Percentiles rank a stretch among this genome's conserved stretches.
Conservation (phyloP, 2,797 vertebrate genomes). For the Leptatherina wallacei region DNA sequence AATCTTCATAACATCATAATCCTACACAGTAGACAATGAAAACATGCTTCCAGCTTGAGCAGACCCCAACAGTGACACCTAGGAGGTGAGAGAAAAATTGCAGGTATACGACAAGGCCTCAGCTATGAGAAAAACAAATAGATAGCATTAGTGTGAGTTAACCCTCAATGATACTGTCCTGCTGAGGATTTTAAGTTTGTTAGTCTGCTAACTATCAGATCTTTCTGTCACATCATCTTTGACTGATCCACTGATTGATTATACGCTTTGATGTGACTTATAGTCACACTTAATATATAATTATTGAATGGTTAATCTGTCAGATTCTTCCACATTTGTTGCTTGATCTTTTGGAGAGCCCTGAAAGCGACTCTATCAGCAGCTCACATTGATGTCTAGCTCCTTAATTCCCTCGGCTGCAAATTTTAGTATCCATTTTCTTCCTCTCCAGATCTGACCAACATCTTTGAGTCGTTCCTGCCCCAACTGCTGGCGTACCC, state of each 20-base stretch:
- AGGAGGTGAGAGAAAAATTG: conserved; percentile 46
- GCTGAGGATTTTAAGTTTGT: neutral
- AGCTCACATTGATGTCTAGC: neutral
- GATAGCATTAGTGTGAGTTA: conserved; percentile 31
- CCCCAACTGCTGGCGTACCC: conserved; percentile 98
- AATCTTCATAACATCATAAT: conserved; percentile 31
- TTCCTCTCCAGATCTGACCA: conserved; percentile 89
- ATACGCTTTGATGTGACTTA: neutral
- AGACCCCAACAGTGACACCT: conserved; percentile 59
- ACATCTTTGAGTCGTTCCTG: conserved; percentile 98
- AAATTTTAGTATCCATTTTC: conserved; percentile 17
- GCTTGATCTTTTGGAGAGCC: neutral
- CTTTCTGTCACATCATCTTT: neutral
- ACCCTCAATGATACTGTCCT: neutral
- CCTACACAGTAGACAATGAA: conserved; percentile 4
- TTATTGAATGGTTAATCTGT: neutral
- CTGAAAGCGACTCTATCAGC: neutral
- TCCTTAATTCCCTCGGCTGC: neutral
- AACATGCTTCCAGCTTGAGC: conserved; percentile 16
- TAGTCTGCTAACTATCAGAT: neutral
- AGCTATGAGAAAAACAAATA: conserved; percentile 29
- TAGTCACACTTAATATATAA: neutral
- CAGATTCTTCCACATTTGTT: neutral
- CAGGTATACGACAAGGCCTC: conserved; percentile 35
- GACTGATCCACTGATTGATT: neutral